Percentiles rank a stretch among this genome's conserved stretches.
Conservation (phyloP, 2,797 vertebrate species). For the Chaenodraco wilsoni region DNA sequence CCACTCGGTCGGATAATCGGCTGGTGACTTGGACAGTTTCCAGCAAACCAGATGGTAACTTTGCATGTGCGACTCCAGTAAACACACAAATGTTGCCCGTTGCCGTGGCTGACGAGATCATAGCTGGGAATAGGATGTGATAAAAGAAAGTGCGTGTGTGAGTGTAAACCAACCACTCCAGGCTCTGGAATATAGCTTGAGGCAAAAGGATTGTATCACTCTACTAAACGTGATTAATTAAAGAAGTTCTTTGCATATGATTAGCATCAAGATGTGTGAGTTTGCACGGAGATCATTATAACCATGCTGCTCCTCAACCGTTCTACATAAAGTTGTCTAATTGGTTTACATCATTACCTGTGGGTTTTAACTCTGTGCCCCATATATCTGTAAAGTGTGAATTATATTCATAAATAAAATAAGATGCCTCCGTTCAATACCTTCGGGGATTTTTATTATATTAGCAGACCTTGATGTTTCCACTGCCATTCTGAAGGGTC, state of each 20-base stretch:
- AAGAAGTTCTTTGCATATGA: conserved; percentile 68
- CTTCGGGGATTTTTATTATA: conserved; percentile 56
- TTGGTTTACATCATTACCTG: conserved; percentile 72
- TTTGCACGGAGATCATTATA: conserved; percentile 66
- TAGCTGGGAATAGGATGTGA: conserved; percentile 57
- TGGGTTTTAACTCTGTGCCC: conserved; percentile 51
- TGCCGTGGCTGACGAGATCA: conserved; percentile 48
- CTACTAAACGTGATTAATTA: conserved; percentile 72
- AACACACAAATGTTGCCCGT: conserved; percentile 58
- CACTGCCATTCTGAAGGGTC: conserved; percentile 41
- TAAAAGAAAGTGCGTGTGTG: conserved; percentile 34
- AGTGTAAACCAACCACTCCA: conserved; percentile 37
- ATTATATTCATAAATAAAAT: conserved; percentile 67
- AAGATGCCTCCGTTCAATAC: conserved; percentile 45
- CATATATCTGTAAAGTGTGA: conserved; percentile 45
- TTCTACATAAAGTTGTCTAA: conserved; percentile 64
- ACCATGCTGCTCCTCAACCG: conserved; percentile 34
- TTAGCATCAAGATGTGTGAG: conserved; percentile 61
- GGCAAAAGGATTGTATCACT: conserved; percentile 61
- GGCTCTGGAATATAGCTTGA: conserved; percentile 49
- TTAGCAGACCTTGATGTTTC: conserved; percentile 71
- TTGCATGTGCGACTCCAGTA: conserved; percentile 43
- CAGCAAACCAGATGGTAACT: conserved; percentile 39
- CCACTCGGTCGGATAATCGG: conserved; percentile 24
- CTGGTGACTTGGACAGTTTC: conserved; percentile 44